phyloP scores from a whole-genome alignment of 2,888 invertebrate species.

The Nephrotoma appendiculata region DNA sequence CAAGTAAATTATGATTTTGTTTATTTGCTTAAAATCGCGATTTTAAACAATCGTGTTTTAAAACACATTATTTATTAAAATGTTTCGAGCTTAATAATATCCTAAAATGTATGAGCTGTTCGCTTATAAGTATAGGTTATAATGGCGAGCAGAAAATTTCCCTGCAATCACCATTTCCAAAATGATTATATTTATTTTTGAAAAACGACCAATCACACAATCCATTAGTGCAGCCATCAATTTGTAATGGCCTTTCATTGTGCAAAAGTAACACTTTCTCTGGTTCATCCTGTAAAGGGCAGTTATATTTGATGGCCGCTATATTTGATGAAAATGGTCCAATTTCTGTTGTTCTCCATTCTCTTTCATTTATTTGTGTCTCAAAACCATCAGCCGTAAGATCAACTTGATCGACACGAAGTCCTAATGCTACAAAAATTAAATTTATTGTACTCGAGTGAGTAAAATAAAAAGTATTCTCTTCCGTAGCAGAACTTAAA shows the following conservation, averaged over 20 bases:
- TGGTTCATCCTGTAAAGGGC: slow-evolving; percentile 23
- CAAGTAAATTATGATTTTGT: too few relatives aligned
- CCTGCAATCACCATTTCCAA: slow-evolving; percentile 33
- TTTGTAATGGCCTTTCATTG: slow-evolving; percentile 52
- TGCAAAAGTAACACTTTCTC: slow-evolving; percentile 52
- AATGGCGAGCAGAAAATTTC: background rate
- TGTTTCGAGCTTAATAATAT: too few relatives aligned
- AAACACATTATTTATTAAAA: too few relatives aligned
- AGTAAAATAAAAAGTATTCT: slow-evolving; percentile 45
- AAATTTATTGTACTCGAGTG: slow-evolving; percentile 41
- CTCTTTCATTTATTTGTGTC: slow-evolving; percentile 33
- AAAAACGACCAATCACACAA: slow-evolving; percentile 62
- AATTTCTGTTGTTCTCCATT: slow-evolving; percentile 47
- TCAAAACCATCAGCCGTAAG: slow-evolving; percentile 46
- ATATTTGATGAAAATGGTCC: slow-evolving; percentile 52
- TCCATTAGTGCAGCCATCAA: slow-evolving; percentile 58
- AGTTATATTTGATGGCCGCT: slow-evolving; percentile 52
- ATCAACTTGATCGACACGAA: slow-evolving; percentile 40
- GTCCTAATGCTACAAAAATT: slow-evolving; percentile 40
- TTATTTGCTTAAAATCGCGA: too few relatives aligned
- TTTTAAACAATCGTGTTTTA: too few relatives aligned
- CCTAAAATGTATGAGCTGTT: background rate
- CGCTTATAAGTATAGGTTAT: background rate
- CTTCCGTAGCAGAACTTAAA: slow-evolving; percentile 40
- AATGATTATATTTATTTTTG: slow-evolving; percentile 39